phyloP scores from a whole-genome alignment of 2,797 vertebrate species.

The Meda fulgida region DNA sequence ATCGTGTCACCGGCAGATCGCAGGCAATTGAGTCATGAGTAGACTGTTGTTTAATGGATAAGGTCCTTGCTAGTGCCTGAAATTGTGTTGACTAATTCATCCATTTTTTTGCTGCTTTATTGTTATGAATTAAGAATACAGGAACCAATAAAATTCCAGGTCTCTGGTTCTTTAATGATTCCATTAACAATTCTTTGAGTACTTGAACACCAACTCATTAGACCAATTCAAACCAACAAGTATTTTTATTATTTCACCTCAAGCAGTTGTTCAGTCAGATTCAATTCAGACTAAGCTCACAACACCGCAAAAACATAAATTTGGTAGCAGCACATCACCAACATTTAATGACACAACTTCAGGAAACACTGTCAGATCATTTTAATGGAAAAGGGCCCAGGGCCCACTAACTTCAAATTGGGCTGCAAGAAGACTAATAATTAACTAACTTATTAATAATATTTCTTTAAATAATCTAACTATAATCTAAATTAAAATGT shows the following conservation, averaged over 20 bases:
- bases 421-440: background rate
- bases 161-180: background rate
- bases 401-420: background rate
- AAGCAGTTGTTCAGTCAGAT: background rate
- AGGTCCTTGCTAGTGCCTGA: background rate
- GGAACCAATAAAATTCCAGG: background rate
- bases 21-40: slow-evolving; percentile 16
- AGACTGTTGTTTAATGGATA: background rate
- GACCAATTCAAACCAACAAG: background rate
- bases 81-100: slow-evolving; percentile 6
- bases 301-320: background rate
- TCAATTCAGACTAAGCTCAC: background rate
- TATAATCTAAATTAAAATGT: background rate
- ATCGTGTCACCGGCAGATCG: background rate
- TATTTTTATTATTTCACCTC: background rate
- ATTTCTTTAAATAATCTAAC: background rate
- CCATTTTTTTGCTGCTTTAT: background rate
- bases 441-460: background rate
- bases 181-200: background rate
- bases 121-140: background rate
- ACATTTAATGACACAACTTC: background rate
- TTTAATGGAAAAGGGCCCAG: background rate
- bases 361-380: background rate
- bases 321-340: background rate
- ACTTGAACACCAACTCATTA: background rate